phyloP scores from a whole-genome alignment of 1,140 invertebrate genomes.

The Ips typographus region DNA sequence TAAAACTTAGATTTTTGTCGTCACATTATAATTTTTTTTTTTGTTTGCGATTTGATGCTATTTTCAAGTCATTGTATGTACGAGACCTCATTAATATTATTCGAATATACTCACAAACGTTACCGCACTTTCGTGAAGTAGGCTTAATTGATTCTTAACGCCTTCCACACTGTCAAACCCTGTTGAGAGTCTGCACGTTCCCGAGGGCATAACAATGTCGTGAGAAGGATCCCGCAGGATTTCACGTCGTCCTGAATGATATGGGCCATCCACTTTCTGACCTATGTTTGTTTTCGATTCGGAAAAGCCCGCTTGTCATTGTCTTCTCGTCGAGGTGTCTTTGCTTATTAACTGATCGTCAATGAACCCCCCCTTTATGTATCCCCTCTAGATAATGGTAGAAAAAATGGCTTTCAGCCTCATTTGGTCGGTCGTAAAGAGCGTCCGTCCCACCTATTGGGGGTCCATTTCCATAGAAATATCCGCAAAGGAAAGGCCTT shows the following conservation, averaged over 20 bases:
- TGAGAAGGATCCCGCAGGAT: conserved; percentile 31
- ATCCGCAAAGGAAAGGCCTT: conserved; percentile 45
- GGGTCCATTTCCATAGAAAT: conserved; percentile 44
- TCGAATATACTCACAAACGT: too few relatives aligned
- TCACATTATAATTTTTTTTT: too few relatives aligned
- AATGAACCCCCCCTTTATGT: neutral
- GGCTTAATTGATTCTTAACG: conserved; percentile 11
- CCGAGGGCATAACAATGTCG: conserved; percentile 27
- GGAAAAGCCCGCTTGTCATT: conserved; percentile 11
- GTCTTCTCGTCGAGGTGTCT: conserved; percentile 15
- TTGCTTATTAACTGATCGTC: neutral
- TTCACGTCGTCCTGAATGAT: conserved; percentile 32
- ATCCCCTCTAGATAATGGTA: too few relatives aligned
- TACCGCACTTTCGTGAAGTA: neutral
- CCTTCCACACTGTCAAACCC: conserved; percentile 21
- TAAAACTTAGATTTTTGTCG: too few relatives aligned
- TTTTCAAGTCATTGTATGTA: too few relatives aligned
- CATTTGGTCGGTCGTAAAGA: conserved; percentile 39
- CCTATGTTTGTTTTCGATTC: conserved; percentile 30
- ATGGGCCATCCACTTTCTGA: conserved; percentile 31
- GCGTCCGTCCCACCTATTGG: conserved; percentile 42
- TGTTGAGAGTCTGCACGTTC: conserved; percentile 23
- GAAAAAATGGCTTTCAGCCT: conserved; percentile 37
- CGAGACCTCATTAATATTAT: too few relatives aligned
- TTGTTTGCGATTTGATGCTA: too few relatives aligned